These are phyloP conservation scores for Deladenus siricidicola DNA, from an alignment of 2,888 invertebrate genomes.

Conservation along the genomic window DNA sequence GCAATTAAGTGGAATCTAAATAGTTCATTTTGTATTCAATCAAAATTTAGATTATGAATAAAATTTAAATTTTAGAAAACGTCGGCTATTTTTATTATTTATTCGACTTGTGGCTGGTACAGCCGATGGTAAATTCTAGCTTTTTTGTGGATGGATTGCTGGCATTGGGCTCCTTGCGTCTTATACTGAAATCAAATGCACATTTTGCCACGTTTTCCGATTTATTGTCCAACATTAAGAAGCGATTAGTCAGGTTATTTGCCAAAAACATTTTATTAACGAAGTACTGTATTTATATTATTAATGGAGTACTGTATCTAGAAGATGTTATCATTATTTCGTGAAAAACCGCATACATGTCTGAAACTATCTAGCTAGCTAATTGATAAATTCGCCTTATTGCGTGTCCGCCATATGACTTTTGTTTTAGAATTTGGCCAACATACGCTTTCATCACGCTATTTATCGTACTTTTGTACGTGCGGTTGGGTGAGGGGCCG, in stretches of 20 bases:
- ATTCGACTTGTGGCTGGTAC: constrained; percentile 30
- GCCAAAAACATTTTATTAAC: too few relatives aligned
- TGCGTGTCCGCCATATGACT: too few relatives aligned
- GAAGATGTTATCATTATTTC: too few relatives aligned
- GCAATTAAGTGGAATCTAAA: neutral
- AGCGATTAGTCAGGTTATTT: too few relatives aligned
- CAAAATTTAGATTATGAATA: neutral
- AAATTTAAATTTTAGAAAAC: constrained; percentile 43
- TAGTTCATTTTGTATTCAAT: neutral
- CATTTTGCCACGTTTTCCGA: constrained; percentile 10
- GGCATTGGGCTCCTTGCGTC: constrained; percentile 41
- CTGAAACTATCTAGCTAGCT: too few relatives aligned
- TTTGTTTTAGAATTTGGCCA: constrained; percentile 47
- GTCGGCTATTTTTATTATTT: constrained; percentile 45
- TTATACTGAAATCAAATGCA: constrained; percentile 32
- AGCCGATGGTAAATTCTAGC: constrained; percentile 44
- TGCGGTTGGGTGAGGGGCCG: constrained; percentile 45
- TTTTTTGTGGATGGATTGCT: constrained; percentile 39
- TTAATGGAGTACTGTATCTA: too few relatives aligned
- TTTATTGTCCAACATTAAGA: too few relatives aligned
- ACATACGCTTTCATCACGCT: constrained; percentile 40
- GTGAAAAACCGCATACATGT: too few relatives aligned
- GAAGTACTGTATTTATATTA: too few relatives aligned
- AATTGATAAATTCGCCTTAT: too few relatives aligned
- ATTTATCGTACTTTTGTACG: constrained; percentile 38